Conservation (phyloP, 2,797 vertebrate genomes). For the Darevskia mixta region DNA sequence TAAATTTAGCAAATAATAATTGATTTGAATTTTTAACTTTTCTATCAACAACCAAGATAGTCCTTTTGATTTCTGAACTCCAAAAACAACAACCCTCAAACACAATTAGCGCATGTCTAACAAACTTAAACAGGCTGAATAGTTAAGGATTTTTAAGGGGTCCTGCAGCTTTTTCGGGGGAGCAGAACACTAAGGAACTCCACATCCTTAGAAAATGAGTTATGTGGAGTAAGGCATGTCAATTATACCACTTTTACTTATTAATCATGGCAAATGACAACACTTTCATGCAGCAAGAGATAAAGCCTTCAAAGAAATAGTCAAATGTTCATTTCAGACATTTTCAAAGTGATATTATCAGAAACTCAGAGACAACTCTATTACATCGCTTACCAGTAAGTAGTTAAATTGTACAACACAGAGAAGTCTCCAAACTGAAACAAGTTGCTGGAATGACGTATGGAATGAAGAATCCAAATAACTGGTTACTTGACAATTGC, state of each 20-base stretch:
- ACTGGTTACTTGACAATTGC: neutral
- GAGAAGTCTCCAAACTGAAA: neutral
- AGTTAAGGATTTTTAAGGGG: neutral
- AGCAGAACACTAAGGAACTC: too few species aligned
- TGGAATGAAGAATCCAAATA: neutral
- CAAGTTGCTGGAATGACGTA: neutral
- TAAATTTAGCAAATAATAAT: neutral
- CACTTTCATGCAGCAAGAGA: neutral
- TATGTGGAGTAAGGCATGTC: neutral
- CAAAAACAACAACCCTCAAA: neutral
- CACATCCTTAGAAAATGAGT: too few species aligned
- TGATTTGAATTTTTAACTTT: neutral
- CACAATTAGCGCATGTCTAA: fast-evolving
- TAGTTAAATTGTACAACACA: too few species aligned
- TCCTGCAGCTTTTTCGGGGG: neutral
- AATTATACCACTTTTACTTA: neutral
- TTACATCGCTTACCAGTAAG: neutral
- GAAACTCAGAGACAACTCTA: neutral
- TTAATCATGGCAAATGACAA: fast-evolving
- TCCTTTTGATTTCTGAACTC: fast-evolving
- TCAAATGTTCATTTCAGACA: too few species aligned
- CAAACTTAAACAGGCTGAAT: neutral
- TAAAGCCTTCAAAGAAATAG: neutral
- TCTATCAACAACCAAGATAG: fast-evolving
- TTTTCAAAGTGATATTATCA: neutral